Percentiles rank a stretch among this genome's conserved stretches.
Evolutionary conservation across 2,888 invertebrate genomes (phyloP).

Genomic region (Drosophila formosana): DNA sequence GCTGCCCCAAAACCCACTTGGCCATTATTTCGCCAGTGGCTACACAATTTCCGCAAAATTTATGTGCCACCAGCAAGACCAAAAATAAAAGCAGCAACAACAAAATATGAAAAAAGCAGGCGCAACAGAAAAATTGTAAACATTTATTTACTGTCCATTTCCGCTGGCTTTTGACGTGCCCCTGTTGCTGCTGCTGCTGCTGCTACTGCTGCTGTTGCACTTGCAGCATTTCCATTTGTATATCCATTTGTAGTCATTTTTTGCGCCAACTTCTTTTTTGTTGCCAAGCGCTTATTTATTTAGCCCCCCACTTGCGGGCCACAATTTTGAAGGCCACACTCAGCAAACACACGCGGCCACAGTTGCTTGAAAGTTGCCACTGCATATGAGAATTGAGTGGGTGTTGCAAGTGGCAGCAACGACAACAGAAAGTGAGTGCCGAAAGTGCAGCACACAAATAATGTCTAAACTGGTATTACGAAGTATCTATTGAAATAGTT

Average conservation of each 20-base stretch:
- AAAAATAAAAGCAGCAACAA: slow-evolving; percentile 26
- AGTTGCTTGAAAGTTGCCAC: slow-evolving; percentile 20
- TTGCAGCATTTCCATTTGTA: slow-evolving; percentile 46
- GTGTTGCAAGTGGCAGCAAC: not conserved
- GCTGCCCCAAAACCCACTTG: slow-evolving; percentile 17
- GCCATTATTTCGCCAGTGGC: slow-evolving; percentile 55
- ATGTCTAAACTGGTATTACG: no score
- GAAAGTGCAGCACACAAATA: no score
- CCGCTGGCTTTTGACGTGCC: slow-evolving; percentile 67
- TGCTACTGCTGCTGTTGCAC: slow-evolving; percentile 35
- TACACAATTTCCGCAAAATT: slow-evolving; percentile 72
- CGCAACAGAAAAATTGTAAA: slow-evolving; percentile 75
- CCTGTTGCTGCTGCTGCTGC: slow-evolving; percentile 13
- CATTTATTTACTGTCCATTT: slow-evolving; percentile 82
- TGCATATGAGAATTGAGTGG: slow-evolving; percentile 8
- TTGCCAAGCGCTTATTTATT: slow-evolving; percentile 65
- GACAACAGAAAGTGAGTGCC: no score
- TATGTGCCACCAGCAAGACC: slow-evolving; percentile 54
- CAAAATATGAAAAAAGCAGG: slow-evolving; percentile 36
- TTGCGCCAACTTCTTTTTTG: slow-evolving; percentile 37
- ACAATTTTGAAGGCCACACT: slow-evolving; percentile 47
- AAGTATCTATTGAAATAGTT: not conserved
- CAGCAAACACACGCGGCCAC: not conserved
- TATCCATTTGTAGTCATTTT: slow-evolving; percentile 62
- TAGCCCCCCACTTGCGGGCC: slow-evolving; percentile 38